Evolutionary conservation across 2,797 vertebrate species (phyloP), one percentile per base, ranked within the genome.

Genomic region (Cynopterus sphinx): DNA sequence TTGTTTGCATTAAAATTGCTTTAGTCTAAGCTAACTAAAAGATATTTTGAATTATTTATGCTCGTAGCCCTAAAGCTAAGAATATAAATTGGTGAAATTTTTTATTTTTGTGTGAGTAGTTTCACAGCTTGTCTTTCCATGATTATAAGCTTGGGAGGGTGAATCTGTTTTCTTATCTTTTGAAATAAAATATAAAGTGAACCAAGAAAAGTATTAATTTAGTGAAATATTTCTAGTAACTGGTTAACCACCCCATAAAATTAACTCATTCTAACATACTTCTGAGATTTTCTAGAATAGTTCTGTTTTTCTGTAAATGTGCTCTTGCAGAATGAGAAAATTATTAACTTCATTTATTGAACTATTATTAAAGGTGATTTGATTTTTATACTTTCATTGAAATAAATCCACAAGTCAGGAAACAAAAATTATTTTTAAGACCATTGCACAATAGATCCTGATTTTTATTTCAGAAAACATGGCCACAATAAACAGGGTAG

Each of bases 21-120:
- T 91, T 81, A 91, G 24, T 49, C n/a, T 63, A 92, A 96, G 49
- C 12, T 78, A 96, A 28, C 4, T 63, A 46, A 78, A 89, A 21
- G 28, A 90, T 59, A 2, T 95, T 97, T 94, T 96, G 9, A 97
- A 97, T 97, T 97, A 96, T 49, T 71, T 71, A 51, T 94, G 15
- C 43, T 65, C 92, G 55, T 75, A 57, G 85, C 22, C 5, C 31
- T 67, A 53, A 93, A 94, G 57, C 81, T 87, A 93, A 94, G 70
- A 59, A 94, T 55, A 81, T 78, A 95, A 93, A n/a, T 90, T 96
- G 53, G 28, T 83, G 43, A 39, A 55, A 57, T 90, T 87, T 97
- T 93, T 92, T 74, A 49, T 59, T 73, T 90, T 59, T n/a, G 3
- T 57, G 49, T 67, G 57, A 93, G 39, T 85, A 31, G n/a, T 88